Evolutionary conservation across 2,797 vertebrate genomes (phyloP).

Genomic region (Micromesistius poutassou): DNA sequence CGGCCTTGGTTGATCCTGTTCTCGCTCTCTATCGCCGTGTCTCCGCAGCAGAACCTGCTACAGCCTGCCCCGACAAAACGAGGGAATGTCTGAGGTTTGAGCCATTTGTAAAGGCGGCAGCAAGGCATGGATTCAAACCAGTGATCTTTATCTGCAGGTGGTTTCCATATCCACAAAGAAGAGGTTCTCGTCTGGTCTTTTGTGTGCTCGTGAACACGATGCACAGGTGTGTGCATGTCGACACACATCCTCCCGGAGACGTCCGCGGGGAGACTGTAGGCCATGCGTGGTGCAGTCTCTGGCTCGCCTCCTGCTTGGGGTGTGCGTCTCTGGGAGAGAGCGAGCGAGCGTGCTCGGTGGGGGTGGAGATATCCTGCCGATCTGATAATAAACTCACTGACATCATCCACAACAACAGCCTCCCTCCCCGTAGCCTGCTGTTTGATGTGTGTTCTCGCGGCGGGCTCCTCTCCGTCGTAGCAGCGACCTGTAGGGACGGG

Average conservation of each 20-base stretch:
- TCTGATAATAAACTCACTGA: conserved; percentile 17
- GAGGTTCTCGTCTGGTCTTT: neutral
- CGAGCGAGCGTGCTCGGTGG: conserved; percentile 6
- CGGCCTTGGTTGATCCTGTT: neutral
- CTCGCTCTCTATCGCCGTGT: neutral
- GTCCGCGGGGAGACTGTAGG: too few relatives aligned
- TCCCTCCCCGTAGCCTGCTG: neutral
- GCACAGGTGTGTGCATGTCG: neutral
- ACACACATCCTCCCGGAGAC: neutral
- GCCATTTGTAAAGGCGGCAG: neutral
- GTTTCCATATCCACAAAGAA: conserved; percentile 7
- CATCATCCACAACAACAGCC: conserved; percentile 5
- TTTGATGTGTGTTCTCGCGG: neutral
- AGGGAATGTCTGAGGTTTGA: neutral
- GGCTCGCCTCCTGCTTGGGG: neutral
- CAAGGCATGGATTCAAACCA: neutral
- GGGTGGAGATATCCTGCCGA: neutral
- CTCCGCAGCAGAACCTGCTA: neutral
- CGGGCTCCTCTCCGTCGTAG: neutral
- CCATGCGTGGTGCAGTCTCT: too few relatives aligned
- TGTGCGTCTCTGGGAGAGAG: conserved; percentile 12
- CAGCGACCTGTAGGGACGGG: conserved; percentile 28
- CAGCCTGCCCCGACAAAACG: neutral
- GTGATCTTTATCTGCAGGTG: neutral
- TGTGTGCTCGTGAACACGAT: neutral